Base-by-base conservation (phyloP, 2,888 invertebrate species). In the Tenthredo notha region DNA sequence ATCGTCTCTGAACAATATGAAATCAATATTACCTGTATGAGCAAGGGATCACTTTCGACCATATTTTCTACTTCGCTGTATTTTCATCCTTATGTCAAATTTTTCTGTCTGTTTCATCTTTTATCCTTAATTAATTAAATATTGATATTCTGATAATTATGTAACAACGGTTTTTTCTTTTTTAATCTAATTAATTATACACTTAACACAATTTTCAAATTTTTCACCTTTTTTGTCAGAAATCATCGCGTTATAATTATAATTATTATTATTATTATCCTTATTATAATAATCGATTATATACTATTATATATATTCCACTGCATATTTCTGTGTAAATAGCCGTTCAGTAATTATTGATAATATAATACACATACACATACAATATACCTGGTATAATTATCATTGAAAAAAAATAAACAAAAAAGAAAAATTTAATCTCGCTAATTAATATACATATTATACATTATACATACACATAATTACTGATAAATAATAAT, bases 311-410 rank as follows among this genome's bases (percentile, higher is more conserved):
- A n/a, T n/a, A 61, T n/a, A 74, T 74, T 74, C 21, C 77, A 50
- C 18, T 54, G 33, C 29, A 33, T 77, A 77, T 77, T 33, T 77
- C 37, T 77, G 33, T 75, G 47, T 75, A 75, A 72, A 72, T 72
- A 37, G 33, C 33, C 18, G 18, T 72, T n/a, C 70, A 40, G 37
- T 72, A 72, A 40, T 9, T 72, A 61, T 25, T 12, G 12, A 61
- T 12, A 25, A 25, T 25, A 61, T 12, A 12, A 61, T 21, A 61
- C 61, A 61, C 21, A 7, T 21, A 58, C 21, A 61, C 61, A 25
- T 61, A 61, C 0, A 21, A 61, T 10, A 61, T 25, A 61, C 21
- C 61, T 21, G 25, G 4, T 61, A 37, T 70, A n/a, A 70, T 70
- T 15, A 18, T 33, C 37, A 37, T 70, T 0, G n/a, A 54, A 54